phyloP scores from a whole-genome alignment of 1,140 invertebrate species.

The Caenorhabditis remanei region DNA sequence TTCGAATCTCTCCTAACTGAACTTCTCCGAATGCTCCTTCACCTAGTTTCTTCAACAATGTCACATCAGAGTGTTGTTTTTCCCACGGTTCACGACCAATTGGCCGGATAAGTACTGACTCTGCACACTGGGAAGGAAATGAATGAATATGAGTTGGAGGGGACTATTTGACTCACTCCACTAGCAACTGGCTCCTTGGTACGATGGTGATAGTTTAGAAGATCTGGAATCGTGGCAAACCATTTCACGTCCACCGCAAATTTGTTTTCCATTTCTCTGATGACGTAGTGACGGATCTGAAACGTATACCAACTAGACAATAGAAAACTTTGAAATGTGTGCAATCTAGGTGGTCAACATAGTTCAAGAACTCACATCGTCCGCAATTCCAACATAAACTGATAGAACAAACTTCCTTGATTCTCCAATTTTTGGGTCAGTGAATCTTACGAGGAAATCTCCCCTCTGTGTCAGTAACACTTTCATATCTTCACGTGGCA shows the following conservation, averaged over 20 bases:
- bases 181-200: constrained; percentile 33
- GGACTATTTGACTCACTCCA: background rate
- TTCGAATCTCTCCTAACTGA: constrained; percentile 8
- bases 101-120: constrained; percentile 7
- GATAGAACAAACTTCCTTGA: constrained; percentile 59
- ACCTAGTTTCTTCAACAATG: constrained; percentile 44
- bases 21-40: constrained; percentile 60
- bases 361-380: constrained; percentile 29
- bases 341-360: too few relatives aligned
- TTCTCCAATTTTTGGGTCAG: constrained; percentile 59
- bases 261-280: constrained; percentile 39
- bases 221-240: constrained; percentile 34
- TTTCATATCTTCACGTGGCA: constrained; percentile 64
- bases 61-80: constrained; percentile 45
- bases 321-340: too few relatives aligned
- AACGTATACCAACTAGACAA: background rate
- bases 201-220: constrained; percentile 44
- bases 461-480: constrained; percentile 48
- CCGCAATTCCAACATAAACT: constrained; percentile 11
- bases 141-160: background rate
- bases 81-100: constrained; percentile 40
- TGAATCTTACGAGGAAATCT: constrained; percentile 62
- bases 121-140: background rate
- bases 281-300: constrained; percentile 65
- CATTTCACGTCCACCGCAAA: constrained; percentile 22